phyloP scores from a whole-genome alignment of 2,797 vertebrate genomes.

The Falco columbarius region DNA sequence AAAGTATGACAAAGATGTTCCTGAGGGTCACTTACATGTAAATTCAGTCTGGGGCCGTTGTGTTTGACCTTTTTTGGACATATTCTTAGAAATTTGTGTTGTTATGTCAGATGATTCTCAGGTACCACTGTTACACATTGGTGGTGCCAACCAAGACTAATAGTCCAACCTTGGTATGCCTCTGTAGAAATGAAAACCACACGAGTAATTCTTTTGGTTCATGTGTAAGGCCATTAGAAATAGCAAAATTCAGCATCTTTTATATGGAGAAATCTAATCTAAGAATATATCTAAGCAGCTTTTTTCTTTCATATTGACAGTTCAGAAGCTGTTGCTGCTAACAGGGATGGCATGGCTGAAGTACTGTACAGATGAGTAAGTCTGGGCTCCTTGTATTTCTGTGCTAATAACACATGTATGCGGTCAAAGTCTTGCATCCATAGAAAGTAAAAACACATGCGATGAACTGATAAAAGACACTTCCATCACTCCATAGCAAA shows the following conservation, averaged over 20 bases:
- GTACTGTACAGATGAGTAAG: fast-evolving
- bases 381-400: background rate
- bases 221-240: background rate
- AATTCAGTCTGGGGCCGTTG: background rate
- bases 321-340: background rate
- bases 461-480: background rate
- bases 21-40: background rate
- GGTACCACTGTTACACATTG: no score
- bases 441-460: fast-evolving
- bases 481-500: background rate
- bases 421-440: background rate
- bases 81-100: background rate
- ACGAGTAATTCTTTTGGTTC: background rate
- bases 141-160: background rate
- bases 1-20: background rate
- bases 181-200: background rate
- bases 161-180: background rate
- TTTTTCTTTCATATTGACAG: background rate
- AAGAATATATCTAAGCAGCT: background rate
- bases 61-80: background rate
- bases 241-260: background rate
- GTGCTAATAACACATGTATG: background rate
- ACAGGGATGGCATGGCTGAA: background rate
- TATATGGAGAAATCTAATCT: background rate
- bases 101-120: background rate